Evolutionary conservation across 2,888 invertebrate genomes (phyloP), one percentile per base, ranked within the genome.

Genomic region (Apoda limacodes): DNA sequence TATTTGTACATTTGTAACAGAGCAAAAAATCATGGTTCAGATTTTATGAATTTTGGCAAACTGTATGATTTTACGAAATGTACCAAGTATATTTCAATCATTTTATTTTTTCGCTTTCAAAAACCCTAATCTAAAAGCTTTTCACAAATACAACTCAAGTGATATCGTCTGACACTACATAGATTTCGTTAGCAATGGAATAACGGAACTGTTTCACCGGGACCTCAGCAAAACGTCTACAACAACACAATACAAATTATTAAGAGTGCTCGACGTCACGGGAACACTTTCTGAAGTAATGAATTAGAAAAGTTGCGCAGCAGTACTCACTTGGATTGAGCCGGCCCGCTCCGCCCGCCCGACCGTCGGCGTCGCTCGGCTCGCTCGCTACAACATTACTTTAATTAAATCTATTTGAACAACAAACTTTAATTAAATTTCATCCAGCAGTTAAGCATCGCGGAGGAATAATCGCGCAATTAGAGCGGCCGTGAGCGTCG

Each of bases 351-450:
- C 51, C 42, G 38, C 49, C 43, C 40, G 43, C 43, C 40, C 45
- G 47, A 6, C 42, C 48, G 44, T 41, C 55, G 60, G 58, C 60
- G 61, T 59, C 68, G 62, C 17, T 5, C n/a, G n/a, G 64, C 68
- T 68, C 62, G 58, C 60, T 57, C 65, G 69, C 72, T 72, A 75
- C 78, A 75, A 72, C 81, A 81, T 82, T 81, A 82, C 78, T 81
- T 82, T 82, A 82, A 82, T 82, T 82, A 82, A 82, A 82, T 82
- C 81, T 82, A 82, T 82, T 82, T 81, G 76, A 82, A 82, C 82
- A 82, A 82, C 82, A 82, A 82, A 81, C 72, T 82, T 82, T 82
- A 82, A 82, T 82, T 82, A 82, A 82, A 82, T 81, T 78, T 81
- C 76, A 80, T 78, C 76, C 69, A 75, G 75, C 78, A 80, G 81